A percentile compares a stretch with the other conserved stretches of the same genome.
Evolutionary conservation across 2,113 vertebrate species (phyloP).

Genomic region (Phalacrocorax carbo): DNA sequence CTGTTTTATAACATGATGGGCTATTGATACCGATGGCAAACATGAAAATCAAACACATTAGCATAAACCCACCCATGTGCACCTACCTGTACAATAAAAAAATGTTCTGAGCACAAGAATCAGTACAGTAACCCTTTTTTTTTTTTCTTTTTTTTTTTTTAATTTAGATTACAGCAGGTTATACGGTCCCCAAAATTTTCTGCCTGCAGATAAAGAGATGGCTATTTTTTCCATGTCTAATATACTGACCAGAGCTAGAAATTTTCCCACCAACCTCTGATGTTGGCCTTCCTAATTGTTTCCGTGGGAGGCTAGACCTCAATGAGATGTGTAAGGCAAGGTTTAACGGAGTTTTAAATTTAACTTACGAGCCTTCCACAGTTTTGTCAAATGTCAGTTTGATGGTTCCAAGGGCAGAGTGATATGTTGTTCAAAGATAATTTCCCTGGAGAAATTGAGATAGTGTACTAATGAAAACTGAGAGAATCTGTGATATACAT

Average conservation of each 20-base stretch:
- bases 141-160: neutral
- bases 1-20: neutral
- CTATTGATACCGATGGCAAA: neutral
- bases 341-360: constrained; percentile 75
- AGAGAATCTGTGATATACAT: constrained; percentile 60
- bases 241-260: neutral
- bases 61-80: neutral
- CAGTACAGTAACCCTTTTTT: neutral
- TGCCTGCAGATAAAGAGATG: neutral
- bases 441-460: constrained; percentile 70
- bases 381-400: constrained; percentile 78
- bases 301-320: constrained; percentile 35
- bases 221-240: neutral
- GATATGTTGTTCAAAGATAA: constrained; percentile 76
- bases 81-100: neutral
- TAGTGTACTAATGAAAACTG: constrained; percentile 67
- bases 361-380: constrained; percentile 68
- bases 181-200: neutral
- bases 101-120: neutral
- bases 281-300: constrained; percentile 23
- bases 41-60: neutral
- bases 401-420: constrained; percentile 76
- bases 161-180: neutral
- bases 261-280: neutral
- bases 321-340: constrained; percentile 62